Conservation (phyloP, 2,113 vertebrate genomes). For the Podocnemis expansa region DNA sequence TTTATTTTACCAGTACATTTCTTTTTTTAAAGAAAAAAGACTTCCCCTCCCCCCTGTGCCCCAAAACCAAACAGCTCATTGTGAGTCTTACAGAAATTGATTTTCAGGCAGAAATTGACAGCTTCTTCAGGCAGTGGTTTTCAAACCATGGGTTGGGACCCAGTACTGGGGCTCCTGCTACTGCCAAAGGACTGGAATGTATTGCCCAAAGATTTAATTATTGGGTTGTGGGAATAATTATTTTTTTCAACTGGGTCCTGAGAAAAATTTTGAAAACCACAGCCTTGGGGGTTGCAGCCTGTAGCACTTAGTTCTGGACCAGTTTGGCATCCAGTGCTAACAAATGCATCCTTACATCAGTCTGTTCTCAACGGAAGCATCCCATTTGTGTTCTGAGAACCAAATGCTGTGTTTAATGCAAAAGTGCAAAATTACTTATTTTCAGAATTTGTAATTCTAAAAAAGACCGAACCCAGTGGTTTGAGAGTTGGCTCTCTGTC, state of each 20-base stretch:
- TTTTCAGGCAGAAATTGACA: background rate
- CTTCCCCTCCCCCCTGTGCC: background rate
- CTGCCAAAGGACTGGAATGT: no score
- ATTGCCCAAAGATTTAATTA: no score
- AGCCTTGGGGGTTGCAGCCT: background rate
- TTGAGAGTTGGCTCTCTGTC: background rate
- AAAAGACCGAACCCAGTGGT: background rate
- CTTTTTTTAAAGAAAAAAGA: background rate
- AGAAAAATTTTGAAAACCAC: no score
- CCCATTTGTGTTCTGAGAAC: background rate
- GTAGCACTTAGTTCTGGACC: background rate
- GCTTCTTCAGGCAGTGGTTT: no score
- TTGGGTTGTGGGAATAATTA: no score
- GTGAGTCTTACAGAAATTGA: slow-evolving; percentile 16
- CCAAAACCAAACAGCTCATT: background rate
- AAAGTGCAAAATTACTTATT: background rate
- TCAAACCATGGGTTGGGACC: no score
- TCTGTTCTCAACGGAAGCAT: background rate
- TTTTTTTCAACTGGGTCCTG: no score
- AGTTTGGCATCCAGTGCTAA: background rate
- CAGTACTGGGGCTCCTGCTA: no score
- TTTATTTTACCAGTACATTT: background rate
- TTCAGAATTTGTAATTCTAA: background rate
- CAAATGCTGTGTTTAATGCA: background rate
- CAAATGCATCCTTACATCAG: background rate